Evolutionary conservation across 2,113 vertebrate genomes (phyloP).

Genomic region (Phylloscopus trochiloides): DNA sequence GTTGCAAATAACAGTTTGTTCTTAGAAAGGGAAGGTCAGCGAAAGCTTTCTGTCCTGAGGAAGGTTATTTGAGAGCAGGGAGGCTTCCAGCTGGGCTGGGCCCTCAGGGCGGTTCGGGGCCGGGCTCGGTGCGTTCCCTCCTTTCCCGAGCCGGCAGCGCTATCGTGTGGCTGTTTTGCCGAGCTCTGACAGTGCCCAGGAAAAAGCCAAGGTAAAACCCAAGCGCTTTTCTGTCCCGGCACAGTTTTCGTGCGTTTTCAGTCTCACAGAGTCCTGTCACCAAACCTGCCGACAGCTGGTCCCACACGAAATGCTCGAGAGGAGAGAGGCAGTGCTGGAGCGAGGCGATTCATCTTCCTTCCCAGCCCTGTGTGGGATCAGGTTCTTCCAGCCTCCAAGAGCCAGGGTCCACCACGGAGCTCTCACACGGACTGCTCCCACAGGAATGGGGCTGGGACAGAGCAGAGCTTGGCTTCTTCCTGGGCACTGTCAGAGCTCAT

Average conservation of each 20-base stretch:
- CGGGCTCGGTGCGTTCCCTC: fast-evolving
- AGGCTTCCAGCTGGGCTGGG: background rate
- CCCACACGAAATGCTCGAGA: fast-evolving
- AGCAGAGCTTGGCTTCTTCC: background rate
- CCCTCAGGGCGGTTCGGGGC: fast-evolving
- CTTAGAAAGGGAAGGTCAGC: background rate
- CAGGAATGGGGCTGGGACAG: background rate
- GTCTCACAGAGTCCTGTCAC: fast-evolving
- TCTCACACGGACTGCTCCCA: no score
- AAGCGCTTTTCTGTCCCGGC: fast-evolving
- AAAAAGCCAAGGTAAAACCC: background rate
- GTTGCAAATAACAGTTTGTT: background rate
- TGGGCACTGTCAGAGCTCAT: background rate
- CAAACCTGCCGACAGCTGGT: background rate
- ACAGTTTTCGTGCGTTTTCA: background rate
- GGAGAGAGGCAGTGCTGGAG: background rate
- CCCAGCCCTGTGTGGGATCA: background rate
- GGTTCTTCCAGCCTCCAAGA: background rate
- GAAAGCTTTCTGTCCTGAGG: background rate
- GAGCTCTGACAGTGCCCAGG: background rate
- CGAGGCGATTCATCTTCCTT: fast-evolving
- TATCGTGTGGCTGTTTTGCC: background rate
- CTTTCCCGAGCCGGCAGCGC: background rate
- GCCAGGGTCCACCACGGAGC: background rate
- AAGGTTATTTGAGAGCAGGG: background rate